phyloP scores from a whole-genome alignment of 2,888 invertebrate species.

The Agriopis marginaria region DNA sequence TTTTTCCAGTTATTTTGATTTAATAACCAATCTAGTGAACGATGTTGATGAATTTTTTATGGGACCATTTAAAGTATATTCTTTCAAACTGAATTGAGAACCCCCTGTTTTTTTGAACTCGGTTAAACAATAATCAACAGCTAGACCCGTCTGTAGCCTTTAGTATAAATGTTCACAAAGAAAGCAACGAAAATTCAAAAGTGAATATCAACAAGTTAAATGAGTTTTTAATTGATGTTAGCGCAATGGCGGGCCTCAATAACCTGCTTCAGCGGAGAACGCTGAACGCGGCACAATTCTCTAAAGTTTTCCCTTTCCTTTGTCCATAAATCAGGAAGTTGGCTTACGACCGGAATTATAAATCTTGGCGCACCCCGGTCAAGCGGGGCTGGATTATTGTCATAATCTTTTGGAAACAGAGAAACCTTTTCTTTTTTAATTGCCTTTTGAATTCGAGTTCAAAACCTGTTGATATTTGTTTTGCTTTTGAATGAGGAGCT shows the following conservation, averaged over 20 bases:
- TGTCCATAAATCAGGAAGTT: constrained; percentile 45
- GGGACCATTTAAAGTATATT: too few species aligned
- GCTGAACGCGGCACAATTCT: constrained; percentile 28
- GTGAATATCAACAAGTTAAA: constrained; percentile 28
- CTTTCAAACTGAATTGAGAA: too few species aligned
- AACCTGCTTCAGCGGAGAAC: constrained; percentile 32
- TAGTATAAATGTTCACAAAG: too few species aligned
- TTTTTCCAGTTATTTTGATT: too few species aligned
- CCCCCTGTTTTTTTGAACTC: too few species aligned
- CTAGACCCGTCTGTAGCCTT: too few species aligned
- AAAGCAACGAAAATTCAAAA: background rate
- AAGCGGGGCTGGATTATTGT: constrained; percentile 33
- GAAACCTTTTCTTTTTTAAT: constrained; percentile 7
- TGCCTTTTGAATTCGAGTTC: background rate
- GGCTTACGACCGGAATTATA: constrained; percentile 30
- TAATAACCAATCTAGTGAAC: too few species aligned
- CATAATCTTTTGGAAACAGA: constrained; percentile 28
- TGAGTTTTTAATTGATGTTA: constrained; percentile 37
- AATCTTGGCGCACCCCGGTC: constrained; percentile 30
- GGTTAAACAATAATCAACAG: too few species aligned
- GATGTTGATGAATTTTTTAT: too few species aligned
- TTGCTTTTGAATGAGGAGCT: background rate
- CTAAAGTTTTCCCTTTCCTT: constrained; percentile 31
- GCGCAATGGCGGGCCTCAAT: constrained; percentile 31
- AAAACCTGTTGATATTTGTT: constrained; percentile 15